Conservation (phyloP, 2,113 vertebrate genomes). For the Pterocles gutturalis region DNA sequence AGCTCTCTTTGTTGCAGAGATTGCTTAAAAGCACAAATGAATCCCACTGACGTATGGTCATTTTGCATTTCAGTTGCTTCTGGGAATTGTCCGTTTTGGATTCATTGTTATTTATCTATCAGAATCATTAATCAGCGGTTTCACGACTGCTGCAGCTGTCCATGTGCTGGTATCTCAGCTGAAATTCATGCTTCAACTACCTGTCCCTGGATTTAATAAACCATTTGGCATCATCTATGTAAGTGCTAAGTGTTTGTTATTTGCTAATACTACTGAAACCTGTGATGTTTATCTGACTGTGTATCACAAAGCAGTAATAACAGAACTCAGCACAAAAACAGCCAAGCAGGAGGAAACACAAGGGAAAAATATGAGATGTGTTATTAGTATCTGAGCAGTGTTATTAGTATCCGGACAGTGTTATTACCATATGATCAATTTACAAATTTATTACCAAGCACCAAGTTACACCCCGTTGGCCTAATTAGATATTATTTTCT, state of each 20-base stretch:
- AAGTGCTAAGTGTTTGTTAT: conserved; percentile 56
- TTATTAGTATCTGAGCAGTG: neutral
- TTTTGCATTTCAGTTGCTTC: conserved; percentile 81
- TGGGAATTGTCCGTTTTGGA: conserved; percentile 88
- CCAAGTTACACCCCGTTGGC: neutral
- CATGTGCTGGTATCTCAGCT: conserved; percentile 95
- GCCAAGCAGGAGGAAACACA: neutral
- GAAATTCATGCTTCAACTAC: conserved; percentile 92
- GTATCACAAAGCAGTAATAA: neutral
- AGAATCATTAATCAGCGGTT: conserved; percentile 91
- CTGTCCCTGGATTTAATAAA: conserved; percentile 79
- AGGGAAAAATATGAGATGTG: neutral
- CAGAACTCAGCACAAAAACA: neutral
- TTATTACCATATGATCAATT: neutral
- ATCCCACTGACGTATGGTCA: neutral
- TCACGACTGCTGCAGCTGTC: conserved; percentile 92
- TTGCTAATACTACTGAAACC: neutral
- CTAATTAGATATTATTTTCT: neutral
- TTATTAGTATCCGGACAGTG: neutral
- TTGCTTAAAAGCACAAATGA: neutral
- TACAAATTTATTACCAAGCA: neutral
- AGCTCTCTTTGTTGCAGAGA: neutral
- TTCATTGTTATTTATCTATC: conserved; percentile 96
- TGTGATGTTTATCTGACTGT: neutral
- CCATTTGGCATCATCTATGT: conserved; percentile 89